A percentile compares a stretch with the other conserved stretches of the same genome.
phyloP scores from a whole-genome alignment of 2,113 vertebrate species.

The Chauna torquata region DNA sequence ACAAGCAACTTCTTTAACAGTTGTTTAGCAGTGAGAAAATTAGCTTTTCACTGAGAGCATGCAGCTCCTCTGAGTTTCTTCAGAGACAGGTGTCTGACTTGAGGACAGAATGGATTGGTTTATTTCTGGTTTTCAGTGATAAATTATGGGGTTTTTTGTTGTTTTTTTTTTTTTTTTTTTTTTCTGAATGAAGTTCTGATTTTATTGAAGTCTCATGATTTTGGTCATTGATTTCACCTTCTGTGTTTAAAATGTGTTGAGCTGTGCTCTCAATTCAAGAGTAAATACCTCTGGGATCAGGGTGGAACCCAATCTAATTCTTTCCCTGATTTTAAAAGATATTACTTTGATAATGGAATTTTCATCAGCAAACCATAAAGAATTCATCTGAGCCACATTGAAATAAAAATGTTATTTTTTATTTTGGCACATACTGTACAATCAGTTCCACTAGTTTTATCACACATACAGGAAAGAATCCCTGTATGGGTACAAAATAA shows the following conservation, averaged over 20 bases:
- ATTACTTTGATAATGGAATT: not conserved
- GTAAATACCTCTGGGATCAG: not conserved
- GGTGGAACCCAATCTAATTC: not conserved
- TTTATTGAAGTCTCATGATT: not conserved
- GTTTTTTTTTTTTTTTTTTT: no score
- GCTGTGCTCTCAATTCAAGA: not conserved
- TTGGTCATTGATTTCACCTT: not conserved
- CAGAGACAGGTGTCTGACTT: not conserved
- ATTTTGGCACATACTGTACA: not conserved
- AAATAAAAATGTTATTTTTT: slow-evolving; percentile 34
- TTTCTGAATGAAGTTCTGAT: not conserved
- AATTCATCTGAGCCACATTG: not conserved
- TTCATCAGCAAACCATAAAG: not conserved
- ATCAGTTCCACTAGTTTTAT: slow-evolving; percentile 21
- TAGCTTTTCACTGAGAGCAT: not conserved
- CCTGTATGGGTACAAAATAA: slow-evolving; percentile 25
- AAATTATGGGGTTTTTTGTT: not conserved
- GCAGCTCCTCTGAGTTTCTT: not conserved
- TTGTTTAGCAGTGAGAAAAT: not conserved
- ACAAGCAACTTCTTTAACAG: not conserved
- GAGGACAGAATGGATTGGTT: not conserved
- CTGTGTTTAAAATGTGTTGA: not conserved
- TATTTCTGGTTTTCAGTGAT: not conserved
- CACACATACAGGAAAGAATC: not conserved
- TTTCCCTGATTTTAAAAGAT: slow-evolving; percentile 5